A percentile compares a stretch with the other conserved stretches of the same genome.
Evolutionary conservation across 2,113 vertebrate species (phyloP).

Genomic region (Elephantulus edwardii): DNA sequence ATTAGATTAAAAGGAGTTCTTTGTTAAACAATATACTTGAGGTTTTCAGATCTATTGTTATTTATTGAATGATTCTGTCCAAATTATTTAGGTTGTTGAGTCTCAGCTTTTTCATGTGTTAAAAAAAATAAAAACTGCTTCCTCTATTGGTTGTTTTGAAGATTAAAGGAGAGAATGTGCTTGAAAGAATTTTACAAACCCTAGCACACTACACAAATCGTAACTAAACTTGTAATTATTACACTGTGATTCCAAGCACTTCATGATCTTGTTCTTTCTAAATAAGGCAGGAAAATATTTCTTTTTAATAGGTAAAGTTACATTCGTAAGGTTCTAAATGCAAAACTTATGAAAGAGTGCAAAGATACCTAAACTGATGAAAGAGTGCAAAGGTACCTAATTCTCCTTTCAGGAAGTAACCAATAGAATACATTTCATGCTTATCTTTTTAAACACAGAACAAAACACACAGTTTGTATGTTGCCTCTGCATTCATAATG

Average conservation of each 20-base stretch:
- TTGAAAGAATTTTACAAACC: neutral
- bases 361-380: neutral
- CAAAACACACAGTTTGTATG: too few species aligned
- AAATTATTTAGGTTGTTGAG: neutral
- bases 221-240: neutral
- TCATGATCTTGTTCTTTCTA: neutral
- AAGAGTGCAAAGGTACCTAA: neutral
- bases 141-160: neutral
- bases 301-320: neutral
- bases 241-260: neutral
- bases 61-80: neutral
- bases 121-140: slow-evolving; percentile 21
- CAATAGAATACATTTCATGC: neutral
- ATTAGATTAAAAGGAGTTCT: neutral
- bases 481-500: neutral
- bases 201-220: neutral
- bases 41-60: slow-evolving; percentile 1
- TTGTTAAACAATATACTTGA: slow-evolving; percentile 27
- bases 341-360: neutral
- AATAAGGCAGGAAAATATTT: neutral
- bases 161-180: neutral
- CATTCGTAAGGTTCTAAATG: neutral
- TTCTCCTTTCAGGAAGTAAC: slow-evolving; percentile 10
- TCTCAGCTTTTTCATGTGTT: neutral
- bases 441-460: neutral